phyloP scores from a whole-genome alignment of 92 coral and sea anemone species.

The Heteractis magnifica region DNA sequence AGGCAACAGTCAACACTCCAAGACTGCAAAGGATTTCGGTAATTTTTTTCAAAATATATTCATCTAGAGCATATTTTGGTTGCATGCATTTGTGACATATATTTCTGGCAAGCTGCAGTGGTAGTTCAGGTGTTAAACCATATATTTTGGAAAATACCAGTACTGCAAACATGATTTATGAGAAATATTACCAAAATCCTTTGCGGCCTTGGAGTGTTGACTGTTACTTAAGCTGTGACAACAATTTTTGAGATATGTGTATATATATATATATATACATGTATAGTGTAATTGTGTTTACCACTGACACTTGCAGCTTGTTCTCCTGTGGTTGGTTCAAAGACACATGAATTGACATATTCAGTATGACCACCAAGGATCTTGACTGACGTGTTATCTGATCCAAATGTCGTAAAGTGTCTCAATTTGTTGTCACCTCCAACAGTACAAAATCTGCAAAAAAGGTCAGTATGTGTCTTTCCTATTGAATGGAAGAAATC shows the following conservation, averaged over 20 bases:
- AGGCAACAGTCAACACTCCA: too few relatives aligned
- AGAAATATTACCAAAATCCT: too few relatives aligned
- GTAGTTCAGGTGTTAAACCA: too few relatives aligned
- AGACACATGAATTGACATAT: slow-evolving; percentile 82
- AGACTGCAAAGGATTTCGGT: too few relatives aligned
- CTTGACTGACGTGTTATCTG: slow-evolving; percentile 67
- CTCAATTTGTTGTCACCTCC: slow-evolving; percentile 90
- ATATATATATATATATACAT: too few relatives aligned
- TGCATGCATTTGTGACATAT: too few relatives aligned
- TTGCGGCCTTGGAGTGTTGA: neutral
- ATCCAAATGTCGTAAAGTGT: slow-evolving; percentile 61
- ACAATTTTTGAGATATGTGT: too few relatives aligned
- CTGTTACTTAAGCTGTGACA: neutral
- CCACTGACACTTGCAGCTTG: slow-evolving; percentile 11
- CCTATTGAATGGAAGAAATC: neutral
- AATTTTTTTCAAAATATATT: too few relatives aligned
- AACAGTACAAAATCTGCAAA: slow-evolving; percentile 79
- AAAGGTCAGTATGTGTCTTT: neutral
- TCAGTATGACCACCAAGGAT: slow-evolving; percentile 82
- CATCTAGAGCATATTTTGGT: too few relatives aligned
- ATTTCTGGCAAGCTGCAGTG: too few relatives aligned
- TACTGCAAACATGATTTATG: too few relatives aligned
- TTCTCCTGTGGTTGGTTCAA: slow-evolving; percentile 78
- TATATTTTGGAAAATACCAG: too few relatives aligned
- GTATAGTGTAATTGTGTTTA: neutral